phyloP scores from a whole-genome alignment of 2,797 vertebrate genomes.

The Emydoidea blandingii region DNA sequence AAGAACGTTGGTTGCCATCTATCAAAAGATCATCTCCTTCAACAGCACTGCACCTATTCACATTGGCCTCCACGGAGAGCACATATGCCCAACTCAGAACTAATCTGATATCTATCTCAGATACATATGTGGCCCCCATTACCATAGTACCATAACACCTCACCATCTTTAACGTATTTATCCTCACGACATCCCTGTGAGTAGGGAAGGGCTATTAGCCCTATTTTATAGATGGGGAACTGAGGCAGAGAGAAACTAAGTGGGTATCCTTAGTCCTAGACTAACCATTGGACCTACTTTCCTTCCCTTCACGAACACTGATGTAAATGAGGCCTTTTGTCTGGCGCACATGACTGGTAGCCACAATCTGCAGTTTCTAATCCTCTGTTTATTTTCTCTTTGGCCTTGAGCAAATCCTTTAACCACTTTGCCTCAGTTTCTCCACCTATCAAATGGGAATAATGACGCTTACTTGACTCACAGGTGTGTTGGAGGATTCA shows the following conservation, averaged over 20 bases:
- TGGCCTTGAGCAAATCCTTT: neutral
- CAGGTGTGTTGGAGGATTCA: neutral
- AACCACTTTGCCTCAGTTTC: neutral
- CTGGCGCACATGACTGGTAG: neutral
- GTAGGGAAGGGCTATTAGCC: neutral
- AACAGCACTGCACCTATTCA: neutral
- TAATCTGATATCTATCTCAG: neutral
- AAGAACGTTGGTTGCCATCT: neutral
- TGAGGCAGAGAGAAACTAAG: neutral
- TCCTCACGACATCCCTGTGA: neutral
- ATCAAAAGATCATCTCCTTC: neutral
- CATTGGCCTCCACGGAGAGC: neutral
- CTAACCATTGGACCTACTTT: neutral
- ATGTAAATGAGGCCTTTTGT: neutral
- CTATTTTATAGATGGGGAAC: neutral
- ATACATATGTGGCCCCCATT: neutral
- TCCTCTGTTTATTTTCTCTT: neutral
- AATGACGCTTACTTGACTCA: neutral
- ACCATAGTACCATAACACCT: neutral
- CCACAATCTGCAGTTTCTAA: neutral
- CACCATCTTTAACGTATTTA: neutral
- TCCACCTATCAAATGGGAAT: neutral
- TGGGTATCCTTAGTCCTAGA: neutral
- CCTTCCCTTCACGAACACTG: neutral
- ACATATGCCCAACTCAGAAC: neutral